Conservation (phyloP, 2,888 invertebrate genomes). For the Oconnorella tubifera region DNA sequence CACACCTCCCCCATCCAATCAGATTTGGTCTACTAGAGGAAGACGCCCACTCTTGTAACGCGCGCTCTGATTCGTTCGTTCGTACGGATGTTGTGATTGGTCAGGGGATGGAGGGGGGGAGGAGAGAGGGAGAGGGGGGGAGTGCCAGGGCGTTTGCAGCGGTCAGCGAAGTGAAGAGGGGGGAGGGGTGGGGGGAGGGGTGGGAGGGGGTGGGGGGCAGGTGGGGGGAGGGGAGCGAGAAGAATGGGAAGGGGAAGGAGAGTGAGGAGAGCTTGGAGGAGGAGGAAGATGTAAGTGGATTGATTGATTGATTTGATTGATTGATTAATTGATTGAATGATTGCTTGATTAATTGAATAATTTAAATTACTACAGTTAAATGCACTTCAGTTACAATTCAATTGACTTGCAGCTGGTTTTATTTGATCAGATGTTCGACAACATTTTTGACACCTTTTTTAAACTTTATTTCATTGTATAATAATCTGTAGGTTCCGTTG, state of each 20-base stretch:
- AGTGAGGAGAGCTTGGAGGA: no score
- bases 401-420: no score
- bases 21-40: constrained; percentile 11
- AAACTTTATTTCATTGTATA: no score
- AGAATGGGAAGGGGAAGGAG: background rate
- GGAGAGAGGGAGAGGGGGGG: background rate
- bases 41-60: constrained; percentile 14
- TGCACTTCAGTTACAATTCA: no score
- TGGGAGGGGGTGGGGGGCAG: background rate
- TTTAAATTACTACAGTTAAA: no score
- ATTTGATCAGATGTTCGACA: no score
- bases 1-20: background rate
- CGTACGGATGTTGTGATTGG: background rate
- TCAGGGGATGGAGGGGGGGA: background rate
- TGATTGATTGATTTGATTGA: no score
- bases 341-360: no score
- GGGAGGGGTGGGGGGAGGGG: background rate
- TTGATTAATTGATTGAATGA: no score
- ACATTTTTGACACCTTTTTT: no score
- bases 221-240: background rate
- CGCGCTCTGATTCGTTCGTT: background rate
- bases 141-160: constrained; percentile 9
- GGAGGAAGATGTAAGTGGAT: no score
- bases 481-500: no score
- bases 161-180: background rate